Evolutionary conservation across 1,140 invertebrate genomes (phyloP).

Genomic region (Hylaeus anthracinus): DNA sequence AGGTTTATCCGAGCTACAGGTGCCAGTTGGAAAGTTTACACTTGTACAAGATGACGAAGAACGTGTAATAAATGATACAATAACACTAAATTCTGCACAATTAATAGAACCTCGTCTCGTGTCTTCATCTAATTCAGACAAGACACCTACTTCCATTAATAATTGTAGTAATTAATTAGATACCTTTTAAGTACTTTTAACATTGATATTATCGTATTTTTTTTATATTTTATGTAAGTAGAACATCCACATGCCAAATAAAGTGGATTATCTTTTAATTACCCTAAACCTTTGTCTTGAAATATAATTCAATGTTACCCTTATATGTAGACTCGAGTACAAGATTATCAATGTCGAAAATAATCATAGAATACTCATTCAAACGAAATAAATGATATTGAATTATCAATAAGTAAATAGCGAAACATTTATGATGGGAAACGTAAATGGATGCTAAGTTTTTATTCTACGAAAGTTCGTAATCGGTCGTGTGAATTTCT

Average conservation of each 20-base stretch:
- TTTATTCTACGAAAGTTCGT: background rate
- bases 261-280: no score
- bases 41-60: constrained; percentile 48
- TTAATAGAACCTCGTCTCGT: constrained; percentile 63
- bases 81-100: constrained; percentile 86
- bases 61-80: constrained; percentile 82
- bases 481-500: background rate
- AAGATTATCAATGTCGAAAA: background rate
- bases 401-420: no score
- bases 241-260: background rate
- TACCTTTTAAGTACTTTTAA: background rate
- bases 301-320: background rate
- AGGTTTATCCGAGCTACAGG: constrained; percentile 57
- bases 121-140: background rate
- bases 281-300: no score
- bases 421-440: no score
- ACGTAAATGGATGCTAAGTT: background rate
- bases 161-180: background rate
- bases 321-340: background rate
- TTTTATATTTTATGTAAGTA: background rate
- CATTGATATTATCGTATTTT: background rate
- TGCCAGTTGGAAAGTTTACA: constrained; percentile 68
- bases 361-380: no score
- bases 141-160: fast-evolving
- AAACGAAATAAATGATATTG: no score